Percentiles rank a stretch among this genome's conserved stretches.
Conservation (phyloP, 2,797 vertebrate species). For the Dendrocincla tyrannina region DNA sequence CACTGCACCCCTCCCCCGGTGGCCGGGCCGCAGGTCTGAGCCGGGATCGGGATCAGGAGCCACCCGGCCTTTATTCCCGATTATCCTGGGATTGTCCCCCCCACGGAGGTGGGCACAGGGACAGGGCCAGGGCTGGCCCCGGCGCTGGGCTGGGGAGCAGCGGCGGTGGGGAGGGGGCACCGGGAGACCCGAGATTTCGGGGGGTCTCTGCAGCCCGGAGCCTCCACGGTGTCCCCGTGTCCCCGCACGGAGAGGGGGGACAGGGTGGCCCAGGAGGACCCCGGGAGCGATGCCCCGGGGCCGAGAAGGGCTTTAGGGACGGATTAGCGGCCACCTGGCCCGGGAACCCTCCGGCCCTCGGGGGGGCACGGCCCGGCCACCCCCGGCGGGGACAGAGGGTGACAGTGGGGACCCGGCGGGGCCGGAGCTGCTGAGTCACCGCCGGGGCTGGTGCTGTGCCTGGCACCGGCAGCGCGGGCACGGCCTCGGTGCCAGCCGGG, state of each 20-base stretch:
- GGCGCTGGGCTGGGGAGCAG: neutral
- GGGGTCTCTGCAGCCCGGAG: neutral
- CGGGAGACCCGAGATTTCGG: neutral
- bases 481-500: neutral
- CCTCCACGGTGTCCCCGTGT: neutral
- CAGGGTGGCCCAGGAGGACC: neutral
- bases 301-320: neutral
- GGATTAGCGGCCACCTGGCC: neutral
- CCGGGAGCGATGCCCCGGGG: neutral
- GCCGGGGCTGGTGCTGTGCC: neutral
- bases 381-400: neutral
- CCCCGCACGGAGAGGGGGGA: neutral
- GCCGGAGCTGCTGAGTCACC: conserved; percentile 12
- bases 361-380: neutral
- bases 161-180: neutral
- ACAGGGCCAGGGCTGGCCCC: neutral
- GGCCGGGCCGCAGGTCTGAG: neutral
- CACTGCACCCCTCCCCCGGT: neutral
- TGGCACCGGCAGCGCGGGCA: neutral
- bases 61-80: neutral
- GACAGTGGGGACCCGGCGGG: neutral
- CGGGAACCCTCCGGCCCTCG: neutral
- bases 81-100: neutral
- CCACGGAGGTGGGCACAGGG: neutral
- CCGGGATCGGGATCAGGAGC: neutral